Percentiles rank a stretch among this genome's conserved stretches.
Evolutionary conservation across 1,140 invertebrate genomes (phyloP).

Genomic region (Leptestheria dahalacensis): DNA sequence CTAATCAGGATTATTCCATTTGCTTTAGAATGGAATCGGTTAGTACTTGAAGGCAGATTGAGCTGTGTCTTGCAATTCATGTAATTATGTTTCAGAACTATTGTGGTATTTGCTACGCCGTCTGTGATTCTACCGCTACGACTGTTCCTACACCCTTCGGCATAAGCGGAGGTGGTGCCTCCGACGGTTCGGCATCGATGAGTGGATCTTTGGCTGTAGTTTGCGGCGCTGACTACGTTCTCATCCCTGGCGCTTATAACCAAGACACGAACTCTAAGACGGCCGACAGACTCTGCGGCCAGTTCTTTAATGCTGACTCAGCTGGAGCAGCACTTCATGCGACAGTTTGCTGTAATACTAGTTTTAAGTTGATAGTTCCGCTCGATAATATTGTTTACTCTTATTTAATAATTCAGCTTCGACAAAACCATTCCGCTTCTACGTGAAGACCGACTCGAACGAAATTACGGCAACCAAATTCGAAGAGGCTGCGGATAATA

Average conservation of each 20-base stretch:
- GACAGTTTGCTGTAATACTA: too few relatives aligned
- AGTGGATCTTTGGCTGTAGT: not conserved
- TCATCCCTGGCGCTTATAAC: constrained; percentile 7
- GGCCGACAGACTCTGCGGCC: too few relatives aligned
- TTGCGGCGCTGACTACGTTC: constrained; percentile 4
- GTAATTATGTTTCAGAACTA: not conserved
- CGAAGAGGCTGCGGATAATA: too few relatives aligned
- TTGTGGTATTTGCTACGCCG: constrained; percentile 14
- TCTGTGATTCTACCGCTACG: constrained; percentile 3
- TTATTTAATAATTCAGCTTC: too few relatives aligned
- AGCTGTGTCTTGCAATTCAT: not conserved
- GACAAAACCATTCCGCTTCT: too few relatives aligned
- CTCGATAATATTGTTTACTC: too few relatives aligned
- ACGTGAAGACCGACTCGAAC: too few relatives aligned
- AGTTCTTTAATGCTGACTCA: too few relatives aligned
- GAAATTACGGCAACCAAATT: too few relatives aligned
- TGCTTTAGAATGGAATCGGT: constrained; percentile 43
- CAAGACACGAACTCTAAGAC: too few relatives aligned
- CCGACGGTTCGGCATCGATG: not conserved
- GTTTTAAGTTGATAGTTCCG: too few relatives aligned
- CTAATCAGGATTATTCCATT: constrained; percentile 56
- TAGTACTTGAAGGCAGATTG: not conserved
- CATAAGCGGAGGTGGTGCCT: not conserved
- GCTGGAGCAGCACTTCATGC: too few relatives aligned
- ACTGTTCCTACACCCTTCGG: not conserved